These are phyloP conservation scores for Lasioglossum malachurum DNA, from an alignment of 2,888 invertebrate species.

Conservation along the genomic window DNA sequence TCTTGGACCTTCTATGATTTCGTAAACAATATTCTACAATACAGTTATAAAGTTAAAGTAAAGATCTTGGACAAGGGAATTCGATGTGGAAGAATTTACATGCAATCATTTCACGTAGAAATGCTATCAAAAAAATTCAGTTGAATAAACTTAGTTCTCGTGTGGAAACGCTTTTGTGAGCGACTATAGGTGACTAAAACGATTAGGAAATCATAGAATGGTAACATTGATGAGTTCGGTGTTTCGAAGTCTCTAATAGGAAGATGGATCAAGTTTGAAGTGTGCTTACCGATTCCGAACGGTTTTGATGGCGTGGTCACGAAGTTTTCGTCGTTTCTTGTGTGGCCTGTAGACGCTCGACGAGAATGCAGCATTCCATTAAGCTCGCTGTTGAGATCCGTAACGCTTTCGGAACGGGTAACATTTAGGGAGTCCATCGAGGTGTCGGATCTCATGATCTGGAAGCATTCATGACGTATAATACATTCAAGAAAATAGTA, in stretches of 20 bases:
- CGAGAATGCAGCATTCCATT: constrained; percentile 78
- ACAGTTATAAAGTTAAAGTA: neutral
- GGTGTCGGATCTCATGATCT: constrained; percentile 93
- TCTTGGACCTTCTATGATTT: constrained; percentile 65
- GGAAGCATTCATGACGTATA: constrained; percentile 58
- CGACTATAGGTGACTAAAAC: neutral
- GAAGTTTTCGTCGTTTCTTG: constrained; percentile 82
- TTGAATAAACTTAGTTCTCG: neutral
- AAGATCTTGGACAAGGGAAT: neutral
- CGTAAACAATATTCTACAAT: constrained; percentile 33
- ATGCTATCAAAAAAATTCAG: neutral
- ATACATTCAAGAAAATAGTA: neutral
- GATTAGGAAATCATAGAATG: constrained; percentile 70
- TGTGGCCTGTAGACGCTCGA: constrained; percentile 78
- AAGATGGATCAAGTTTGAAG: constrained; percentile 10
- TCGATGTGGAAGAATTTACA: neutral
- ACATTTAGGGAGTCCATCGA: constrained; percentile 92
- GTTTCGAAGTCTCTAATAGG: constrained; percentile 18
- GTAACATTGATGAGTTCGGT: constrained; percentile 25
- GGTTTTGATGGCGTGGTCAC: constrained; percentile 89
- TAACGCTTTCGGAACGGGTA: constrained; percentile 93
- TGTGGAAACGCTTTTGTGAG: neutral
- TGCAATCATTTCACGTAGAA: neutral
- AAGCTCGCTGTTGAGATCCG: constrained; percentile 91
- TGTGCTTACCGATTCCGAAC: constrained; percentile 93